Evolutionary conservation across 2,888 invertebrate genomes (phyloP), one percentile per base, ranked within the genome.

Genomic region (Baronia brevicornis): DNA sequence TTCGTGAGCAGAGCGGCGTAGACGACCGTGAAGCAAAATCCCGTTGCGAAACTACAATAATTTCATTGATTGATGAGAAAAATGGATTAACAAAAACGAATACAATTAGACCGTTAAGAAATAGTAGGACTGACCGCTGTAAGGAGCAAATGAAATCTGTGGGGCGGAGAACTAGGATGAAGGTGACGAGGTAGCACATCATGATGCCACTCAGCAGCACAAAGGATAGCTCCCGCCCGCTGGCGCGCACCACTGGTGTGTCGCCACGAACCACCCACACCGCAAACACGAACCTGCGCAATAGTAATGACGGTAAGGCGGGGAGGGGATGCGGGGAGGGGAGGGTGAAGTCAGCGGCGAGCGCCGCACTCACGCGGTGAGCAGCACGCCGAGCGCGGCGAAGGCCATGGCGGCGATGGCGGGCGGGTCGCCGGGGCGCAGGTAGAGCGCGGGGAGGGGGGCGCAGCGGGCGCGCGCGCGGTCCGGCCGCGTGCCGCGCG

Each of bases 1-100:
- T 98, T 98, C 27, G 98, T 98, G 31, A 98, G 87, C 13, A 99
- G 86, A 0, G 98, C 96, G 0, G 97, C 97, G 80, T 98, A 98
- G 20, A 99, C 96, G 25, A 98, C 93, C 1, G 97, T 95, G 84
- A 99, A 98, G 61, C 97, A 96, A 68, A 98, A 93, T 2, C 96
- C 97, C 0, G 96, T 93, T n/a, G 92, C 89, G 52, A 94, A 94
- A 62, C 94, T 94, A 32, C 4, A 11, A 22, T 28, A 5, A 23
- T 23, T 11, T 9, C 10, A 23, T 23, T 23, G 3, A 10, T 4
- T 10, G 3, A 10, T 3, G 10, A 5, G 6, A 34, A 28, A 27
- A 15, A 18, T 14, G 21, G 2, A 14, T 38, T 27, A 38, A 35
- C 18, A 21, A 28, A 7, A 18, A 26, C 15, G 14, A 18, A 19